Percentiles rank a stretch among this genome's conserved stretches.
These are phyloP conservation scores for Onychorhynchus coronatus DNA, from an alignment of 2,113 vertebrate species.

Conservation along the genomic window DNA sequence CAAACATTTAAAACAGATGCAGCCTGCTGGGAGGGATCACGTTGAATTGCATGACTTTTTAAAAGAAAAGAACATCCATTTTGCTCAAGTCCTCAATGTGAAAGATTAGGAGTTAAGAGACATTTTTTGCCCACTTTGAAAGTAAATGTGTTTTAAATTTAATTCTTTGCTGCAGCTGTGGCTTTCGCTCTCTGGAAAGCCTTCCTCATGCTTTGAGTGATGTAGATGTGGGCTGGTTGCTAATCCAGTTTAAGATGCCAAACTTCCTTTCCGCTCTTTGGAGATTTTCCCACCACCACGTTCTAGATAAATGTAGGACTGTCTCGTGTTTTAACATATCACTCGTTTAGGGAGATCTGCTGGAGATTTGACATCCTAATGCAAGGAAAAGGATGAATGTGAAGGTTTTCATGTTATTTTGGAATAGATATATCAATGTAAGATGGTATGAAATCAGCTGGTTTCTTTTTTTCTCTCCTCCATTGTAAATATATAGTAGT, in stretches of 20 bases:
- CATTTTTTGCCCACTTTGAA: neutral
- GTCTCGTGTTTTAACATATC: neutral
- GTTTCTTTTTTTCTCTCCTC: neutral
- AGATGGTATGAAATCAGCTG: neutral
- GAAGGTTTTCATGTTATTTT: neutral
- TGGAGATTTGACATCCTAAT: neutral
- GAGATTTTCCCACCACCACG: neutral
- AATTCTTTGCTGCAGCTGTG: slow-evolving; percentile 31
- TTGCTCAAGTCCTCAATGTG: neutral
- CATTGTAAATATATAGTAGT: neutral
- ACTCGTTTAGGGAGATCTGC: neutral
- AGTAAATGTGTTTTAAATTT: slow-evolving; percentile 46
- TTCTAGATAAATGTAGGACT: neutral
- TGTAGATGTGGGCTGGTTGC: slow-evolving; percentile 10
- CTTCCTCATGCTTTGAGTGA: neutral
- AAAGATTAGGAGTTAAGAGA: slow-evolving; percentile 38
- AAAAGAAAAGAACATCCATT: slow-evolving; percentile 34
- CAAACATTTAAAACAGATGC: slow-evolving; percentile 22
- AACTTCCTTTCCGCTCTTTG: neutral
- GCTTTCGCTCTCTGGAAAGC: slow-evolving; percentile 25
- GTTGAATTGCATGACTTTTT: slow-evolving; percentile 24
- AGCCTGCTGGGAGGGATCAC: slow-evolving; percentile 4
- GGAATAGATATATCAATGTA: neutral
- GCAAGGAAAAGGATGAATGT: neutral
- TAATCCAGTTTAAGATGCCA: slow-evolving; percentile 8